phyloP scores from a whole-genome alignment of 1,140 invertebrate genomes.

The Oryctes rhinoceros region DNA sequence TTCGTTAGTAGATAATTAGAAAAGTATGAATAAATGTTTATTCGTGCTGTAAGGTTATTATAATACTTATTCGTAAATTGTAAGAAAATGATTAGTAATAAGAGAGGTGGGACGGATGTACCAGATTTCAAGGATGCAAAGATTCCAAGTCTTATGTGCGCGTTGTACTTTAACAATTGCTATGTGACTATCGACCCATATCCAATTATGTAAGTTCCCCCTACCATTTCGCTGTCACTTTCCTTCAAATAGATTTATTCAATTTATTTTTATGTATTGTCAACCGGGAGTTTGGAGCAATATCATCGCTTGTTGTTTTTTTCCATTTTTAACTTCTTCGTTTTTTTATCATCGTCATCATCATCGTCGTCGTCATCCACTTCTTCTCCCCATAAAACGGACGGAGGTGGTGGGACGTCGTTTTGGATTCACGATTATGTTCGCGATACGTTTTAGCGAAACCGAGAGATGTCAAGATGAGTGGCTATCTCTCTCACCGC shows the following conservation, averaged over 20 bases:
- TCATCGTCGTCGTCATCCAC: too few species aligned
- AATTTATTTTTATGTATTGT: constrained; percentile 28
- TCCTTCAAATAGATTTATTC: constrained; percentile 43
- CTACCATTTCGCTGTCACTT: constrained; percentile 42
- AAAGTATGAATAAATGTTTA: too few species aligned
- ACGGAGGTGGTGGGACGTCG: background rate
- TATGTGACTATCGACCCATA: constrained; percentile 48
- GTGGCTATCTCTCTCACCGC: constrained; percentile 38
- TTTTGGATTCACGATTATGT: constrained; percentile 13
- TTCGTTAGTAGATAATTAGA: too few species aligned
- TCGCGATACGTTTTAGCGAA: constrained; percentile 33
- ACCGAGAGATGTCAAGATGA: constrained; percentile 40
- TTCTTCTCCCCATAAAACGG: background rate
- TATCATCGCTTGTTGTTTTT: background rate
- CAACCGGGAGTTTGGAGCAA: background rate
- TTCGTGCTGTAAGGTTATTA: constrained; percentile 3
- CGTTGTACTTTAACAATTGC: constrained; percentile 47
- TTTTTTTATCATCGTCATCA: background rate
- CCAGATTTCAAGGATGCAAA: constrained; percentile 44
- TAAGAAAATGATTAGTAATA: constrained; percentile 31
- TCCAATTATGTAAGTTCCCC: constrained; percentile 46
- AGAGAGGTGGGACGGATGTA: constrained; percentile 23
- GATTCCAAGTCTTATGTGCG: constrained; percentile 42
- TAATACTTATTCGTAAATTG: constrained; percentile 18
- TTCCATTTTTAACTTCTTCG: background rate